These are phyloP conservation scores for Fringilla coelebs DNA, from an alignment of 2,797 vertebrate genomes.

Conservation along the genomic window DNA sequence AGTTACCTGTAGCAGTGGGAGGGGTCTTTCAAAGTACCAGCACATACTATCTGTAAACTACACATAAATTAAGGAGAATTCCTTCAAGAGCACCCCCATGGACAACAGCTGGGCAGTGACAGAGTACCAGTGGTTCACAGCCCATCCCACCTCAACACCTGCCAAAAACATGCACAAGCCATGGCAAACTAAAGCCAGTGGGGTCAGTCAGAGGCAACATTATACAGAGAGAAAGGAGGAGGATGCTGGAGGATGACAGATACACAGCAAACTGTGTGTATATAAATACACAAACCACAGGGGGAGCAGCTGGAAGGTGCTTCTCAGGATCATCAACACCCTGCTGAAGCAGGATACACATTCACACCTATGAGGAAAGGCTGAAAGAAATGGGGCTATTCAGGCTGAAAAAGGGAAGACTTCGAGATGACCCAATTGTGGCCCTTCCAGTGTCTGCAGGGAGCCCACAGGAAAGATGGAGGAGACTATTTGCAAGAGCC, in stretches of 20 bases:
- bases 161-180: not conserved
- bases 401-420: not conserved
- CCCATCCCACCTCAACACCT: not conserved
- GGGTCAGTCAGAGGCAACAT: not conserved
- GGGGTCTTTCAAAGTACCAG: not conserved
- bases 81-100: accelerated
- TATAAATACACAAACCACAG: not conserved
- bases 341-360: not conserved
- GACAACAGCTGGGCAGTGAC: not conserved
- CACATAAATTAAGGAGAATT: not conserved
- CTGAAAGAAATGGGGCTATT: not conserved
- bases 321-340: not conserved
- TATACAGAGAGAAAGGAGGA: not conserved
- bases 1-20: not conserved
- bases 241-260: not conserved
- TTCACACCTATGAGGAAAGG: not conserved
- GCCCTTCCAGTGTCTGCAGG: not conserved
- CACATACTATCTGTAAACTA: not conserved
- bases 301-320: not conserved
- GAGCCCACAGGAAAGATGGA: not conserved
- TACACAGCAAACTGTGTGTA: not conserved
- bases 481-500: not conserved
- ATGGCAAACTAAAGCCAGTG: not conserved
- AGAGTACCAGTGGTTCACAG: accelerated
- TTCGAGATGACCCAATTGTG: not conserved